Conservation (phyloP, 2,888 invertebrate genomes). For the Rhingia campestris region DNA sequence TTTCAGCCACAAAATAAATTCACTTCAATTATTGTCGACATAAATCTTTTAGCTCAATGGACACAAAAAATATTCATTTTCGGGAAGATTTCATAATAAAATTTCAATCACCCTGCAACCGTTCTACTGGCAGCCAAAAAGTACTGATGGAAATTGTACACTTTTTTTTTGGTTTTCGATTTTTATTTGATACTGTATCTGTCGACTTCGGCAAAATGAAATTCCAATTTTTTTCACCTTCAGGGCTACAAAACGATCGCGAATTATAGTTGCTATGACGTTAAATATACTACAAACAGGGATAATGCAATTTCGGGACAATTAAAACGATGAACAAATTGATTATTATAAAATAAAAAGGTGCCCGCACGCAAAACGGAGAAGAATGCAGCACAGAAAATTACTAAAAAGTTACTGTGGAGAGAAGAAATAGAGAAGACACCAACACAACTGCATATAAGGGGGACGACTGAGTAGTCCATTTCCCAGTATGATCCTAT, state of each 20-base stretch:
- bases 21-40: conserved; percentile 1
- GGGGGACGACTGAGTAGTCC: conserved; percentile 44
- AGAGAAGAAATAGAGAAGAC: conserved; percentile 54
- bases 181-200: conserved; percentile 59
- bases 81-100: neutral
- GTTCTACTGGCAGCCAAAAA: conserved; percentile 49
- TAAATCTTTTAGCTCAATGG: neutral
- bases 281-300: conserved; percentile 25
- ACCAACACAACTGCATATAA: conserved; percentile 42
- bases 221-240: conserved; percentile 33
- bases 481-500: conserved; percentile 52
- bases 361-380: conserved; percentile 66
- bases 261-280: conserved; percentile 31
- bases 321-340: conserved; percentile 50
- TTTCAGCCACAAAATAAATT: conserved; percentile 29
- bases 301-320: conserved; percentile 37
- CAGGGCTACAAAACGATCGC: conserved; percentile 35
- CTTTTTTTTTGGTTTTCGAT: conserved; percentile 37
- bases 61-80: conserved; percentile 12
- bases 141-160: conserved; percentile 52
- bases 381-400: conserved; percentile 73
- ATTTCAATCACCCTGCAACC: conserved; percentile 26
- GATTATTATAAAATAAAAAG: conserved; percentile 41
- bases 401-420: conserved; percentile 63
- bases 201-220: conserved; percentile 59